A percentile compares a stretch with the other conserved stretches of the same genome.
phyloP scores from a whole-genome alignment of 2,888 invertebrate genomes.

The Aleiodes testaceus region DNA sequence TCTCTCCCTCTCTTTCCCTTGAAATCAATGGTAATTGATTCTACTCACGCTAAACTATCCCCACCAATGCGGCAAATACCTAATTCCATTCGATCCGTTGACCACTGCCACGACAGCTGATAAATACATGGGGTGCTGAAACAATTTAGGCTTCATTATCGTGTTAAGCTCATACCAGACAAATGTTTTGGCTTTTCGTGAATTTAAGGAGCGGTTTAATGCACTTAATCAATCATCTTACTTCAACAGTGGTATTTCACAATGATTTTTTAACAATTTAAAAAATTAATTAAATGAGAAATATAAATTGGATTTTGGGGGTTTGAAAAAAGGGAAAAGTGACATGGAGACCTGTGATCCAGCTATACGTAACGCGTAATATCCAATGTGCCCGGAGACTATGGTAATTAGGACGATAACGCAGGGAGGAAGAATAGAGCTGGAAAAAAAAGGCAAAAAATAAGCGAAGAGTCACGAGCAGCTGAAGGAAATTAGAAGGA shows the following conservation, averaged over 20 bases:
- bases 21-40: constrained; percentile 39
- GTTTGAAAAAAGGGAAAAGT: background rate
- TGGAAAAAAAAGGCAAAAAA: constrained; percentile 25
- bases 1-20: background rate
- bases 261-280: too few relatives aligned
- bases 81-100: constrained; percentile 26
- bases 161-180: constrained; percentile 8
- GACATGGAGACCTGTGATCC: constrained; percentile 35
- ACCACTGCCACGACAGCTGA: constrained; percentile 15
- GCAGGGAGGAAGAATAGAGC: constrained; percentile 39
- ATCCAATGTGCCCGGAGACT: constrained; percentile 36
- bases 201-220: too few relatives aligned
- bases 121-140: constrained; percentile 3
- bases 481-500: constrained; percentile 44
- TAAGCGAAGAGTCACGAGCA: constrained; percentile 26
- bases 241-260: too few relatives aligned
- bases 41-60: constrained; percentile 37
- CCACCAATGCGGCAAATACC: constrained; percentile 14
- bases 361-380: constrained; percentile 25
- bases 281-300: too few relatives aligned
- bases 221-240: too few relatives aligned
- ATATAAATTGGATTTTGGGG: background rate
- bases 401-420: constrained; percentile 51
- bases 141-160: constrained; percentile 25
- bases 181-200: too few relatives aligned